These are phyloP conservation scores for Enteromius viviparus DNA, from an alignment of 2,797 vertebrate genomes.

Conservation along the genomic window DNA sequence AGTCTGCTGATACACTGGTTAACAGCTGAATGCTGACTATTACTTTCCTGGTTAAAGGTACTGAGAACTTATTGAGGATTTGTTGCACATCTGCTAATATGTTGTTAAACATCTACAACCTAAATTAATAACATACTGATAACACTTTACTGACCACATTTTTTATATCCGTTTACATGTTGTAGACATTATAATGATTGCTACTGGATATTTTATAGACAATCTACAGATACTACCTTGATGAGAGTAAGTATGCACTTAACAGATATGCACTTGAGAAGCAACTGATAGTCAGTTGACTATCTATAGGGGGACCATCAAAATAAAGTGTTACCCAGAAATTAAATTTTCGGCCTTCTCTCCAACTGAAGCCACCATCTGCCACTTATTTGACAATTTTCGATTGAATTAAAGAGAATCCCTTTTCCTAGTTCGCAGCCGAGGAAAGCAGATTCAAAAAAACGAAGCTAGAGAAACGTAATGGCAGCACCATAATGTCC, in stretches of 20 bases:
- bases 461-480: neutral
- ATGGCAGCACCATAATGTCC: conserved; percentile 1
- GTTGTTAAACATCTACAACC: neutral
- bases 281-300: neutral
- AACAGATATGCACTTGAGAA: neutral
- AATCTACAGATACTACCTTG: neutral
- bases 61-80: too few relatives aligned
- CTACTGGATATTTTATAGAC: neutral
- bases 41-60: too few relatives aligned
- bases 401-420: conserved; percentile 77
- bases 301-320: neutral
- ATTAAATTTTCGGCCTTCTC: conserved; percentile 67
- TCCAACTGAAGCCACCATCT: conserved; percentile 62
- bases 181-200: neutral
- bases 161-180: neutral
- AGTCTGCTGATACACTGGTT: too few relatives aligned
- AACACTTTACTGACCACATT: neutral
- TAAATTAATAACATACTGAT: neutral
- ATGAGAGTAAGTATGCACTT: neutral
- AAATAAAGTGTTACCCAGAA: conserved; percentile 31
- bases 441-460: conserved; percentile 26
- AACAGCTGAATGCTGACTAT: too few relatives aligned
- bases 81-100: too few relatives aligned
- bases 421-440: conserved; percentile 68
- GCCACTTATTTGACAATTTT: conserved; percentile 74